phyloP scores from a whole-genome alignment of 2,888 invertebrate species.

The Drosophila nr. fundita region DNA sequence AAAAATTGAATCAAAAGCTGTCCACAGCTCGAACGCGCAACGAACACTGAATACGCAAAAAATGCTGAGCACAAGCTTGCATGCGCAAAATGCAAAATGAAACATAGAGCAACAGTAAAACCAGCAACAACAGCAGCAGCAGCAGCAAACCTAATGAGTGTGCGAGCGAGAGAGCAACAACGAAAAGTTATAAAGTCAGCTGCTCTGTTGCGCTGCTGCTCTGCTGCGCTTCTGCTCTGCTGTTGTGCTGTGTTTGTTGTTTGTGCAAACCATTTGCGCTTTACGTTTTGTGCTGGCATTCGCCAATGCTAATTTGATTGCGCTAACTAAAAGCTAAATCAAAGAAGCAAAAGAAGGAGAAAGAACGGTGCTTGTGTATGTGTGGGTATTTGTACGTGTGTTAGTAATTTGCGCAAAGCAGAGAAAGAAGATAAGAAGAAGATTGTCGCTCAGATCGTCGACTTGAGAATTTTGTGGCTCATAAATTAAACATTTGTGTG shows the following conservation, averaged over 20 bases:
- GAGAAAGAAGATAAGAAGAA: background rate
- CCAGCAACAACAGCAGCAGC: background rate
- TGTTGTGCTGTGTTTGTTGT: conserved; percentile 15
- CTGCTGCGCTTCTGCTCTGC: background rate
- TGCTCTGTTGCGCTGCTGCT: conserved; percentile 1
- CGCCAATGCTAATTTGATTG: conserved; percentile 30
- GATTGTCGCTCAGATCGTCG: background rate
- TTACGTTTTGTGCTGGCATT: conserved; percentile 35
- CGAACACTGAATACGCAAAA: conserved; percentile 34
- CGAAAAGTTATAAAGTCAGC: background rate
- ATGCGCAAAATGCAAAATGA: conserved; percentile 57
- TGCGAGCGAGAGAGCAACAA: conserved; percentile 15
- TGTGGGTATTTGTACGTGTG: background rate
- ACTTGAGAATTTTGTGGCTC: background rate
- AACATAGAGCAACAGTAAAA: background rate
- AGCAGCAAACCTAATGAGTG: conserved; percentile 13
- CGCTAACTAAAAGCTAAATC: conserved; percentile 17
- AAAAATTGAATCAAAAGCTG: conserved; percentile 11
- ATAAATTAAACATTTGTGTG: background rate
- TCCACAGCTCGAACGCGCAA: conserved; percentile 30
- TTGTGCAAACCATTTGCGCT: conserved; percentile 43
- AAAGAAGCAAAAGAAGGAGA: conserved; percentile 2
- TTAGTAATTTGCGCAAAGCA: background rate
- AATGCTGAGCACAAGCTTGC: conserved; percentile 59
- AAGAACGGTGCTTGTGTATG: background rate